Base-by-base conservation (phyloP, 2,113 vertebrate genomes). In the Ageneiosus marmoratus region DNA sequence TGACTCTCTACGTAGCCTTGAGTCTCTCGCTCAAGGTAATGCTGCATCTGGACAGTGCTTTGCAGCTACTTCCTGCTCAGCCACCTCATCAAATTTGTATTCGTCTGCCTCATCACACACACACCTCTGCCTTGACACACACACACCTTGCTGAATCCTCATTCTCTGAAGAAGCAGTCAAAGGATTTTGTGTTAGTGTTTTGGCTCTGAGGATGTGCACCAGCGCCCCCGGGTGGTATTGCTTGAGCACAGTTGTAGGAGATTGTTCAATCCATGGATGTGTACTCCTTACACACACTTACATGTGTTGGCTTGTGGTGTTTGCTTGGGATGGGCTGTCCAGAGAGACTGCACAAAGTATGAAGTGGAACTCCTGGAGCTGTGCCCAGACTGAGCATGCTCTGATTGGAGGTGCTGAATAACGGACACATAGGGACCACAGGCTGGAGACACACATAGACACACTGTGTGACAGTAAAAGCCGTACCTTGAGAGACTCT, bases 161-260 rank as follows among this genome's bases (percentile, higher is more conserved):
- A 50, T 3, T 8, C 48, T 78, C 65, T 27, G 85, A 96, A 98
- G 92, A 96, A 98, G 91, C 97, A 96, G 92, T 95, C 97, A 88
- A 98, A 98, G 94, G 95, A 94, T 82, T 96, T 96, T 83, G 97
- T 98, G 91, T 94, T 98, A 77, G 97, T 98, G 93, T 95, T 98
- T 98, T 86, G 97, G 95, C 93, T 97, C 96, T 83, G 96, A 98
- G 93, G 96, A 98, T 82, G 95, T 97, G 93, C 96, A 93, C 94
- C 96, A 95, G 91, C 96, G 95, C 79, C 97, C 96, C 85, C 97
- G 96, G 0, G 97, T 34, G 62, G 18, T 67, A 41, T 51, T 73
- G 22, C 27, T 48, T 50, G 58, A 60, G 63, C 58, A 70, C 63
- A 70, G 51, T 37, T 79, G 41, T 77, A 60, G n/a, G 50, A 48